These are phyloP conservation scores for Corbicula japonica DNA, from an alignment of 2,888 invertebrate species.

Conservation along the genomic window DNA sequence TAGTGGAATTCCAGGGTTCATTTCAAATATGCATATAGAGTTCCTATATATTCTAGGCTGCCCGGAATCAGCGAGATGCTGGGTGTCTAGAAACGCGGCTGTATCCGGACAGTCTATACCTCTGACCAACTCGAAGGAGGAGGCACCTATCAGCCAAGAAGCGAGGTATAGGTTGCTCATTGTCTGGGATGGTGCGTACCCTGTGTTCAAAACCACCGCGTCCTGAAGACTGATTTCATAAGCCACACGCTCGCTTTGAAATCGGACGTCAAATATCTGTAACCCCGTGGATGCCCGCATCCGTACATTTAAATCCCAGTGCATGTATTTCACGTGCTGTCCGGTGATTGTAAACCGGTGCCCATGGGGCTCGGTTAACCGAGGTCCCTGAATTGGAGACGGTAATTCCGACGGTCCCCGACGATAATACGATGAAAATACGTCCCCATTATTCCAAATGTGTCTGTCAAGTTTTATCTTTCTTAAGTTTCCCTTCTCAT, in stretches of 20 bases:
- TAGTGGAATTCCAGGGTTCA: conserved; percentile 77
- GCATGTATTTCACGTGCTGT: conserved; percentile 79
- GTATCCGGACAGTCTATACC: conserved; percentile 84
- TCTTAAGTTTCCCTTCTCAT: conserved; percentile 40
- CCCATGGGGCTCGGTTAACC: conserved; percentile 79
- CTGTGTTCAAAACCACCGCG: conserved; percentile 78
- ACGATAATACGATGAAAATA: conserved; percentile 75
- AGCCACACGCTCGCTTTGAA: conserved; percentile 78
- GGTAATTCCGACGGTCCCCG: conserved; percentile 71
- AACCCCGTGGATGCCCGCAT: conserved; percentile 78
- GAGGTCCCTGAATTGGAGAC: conserved; percentile 75
- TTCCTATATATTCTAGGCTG: conserved; percentile 67
- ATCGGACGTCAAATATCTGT: conserved; percentile 79
- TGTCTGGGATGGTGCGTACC: conserved; percentile 75
- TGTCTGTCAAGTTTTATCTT: conserved; percentile 54
- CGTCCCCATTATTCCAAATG: conserved; percentile 51
- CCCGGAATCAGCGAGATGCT: conserved; percentile 72
- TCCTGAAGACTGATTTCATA: conserved; percentile 84
- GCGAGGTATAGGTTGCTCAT: conserved; percentile 75
- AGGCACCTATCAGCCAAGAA: conserved; percentile 78
- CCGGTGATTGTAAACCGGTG: conserved; percentile 78
- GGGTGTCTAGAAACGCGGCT: conserved; percentile 76
- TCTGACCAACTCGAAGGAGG: conserved; percentile 77
- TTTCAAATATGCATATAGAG: conserved; percentile 82
- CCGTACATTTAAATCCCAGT: conserved; percentile 82